Percentiles rank a stretch among this genome's conserved stretches.
Conservation (phyloP, 2,797 vertebrate genomes). For the Chelidonichthys spinosus region DNA sequence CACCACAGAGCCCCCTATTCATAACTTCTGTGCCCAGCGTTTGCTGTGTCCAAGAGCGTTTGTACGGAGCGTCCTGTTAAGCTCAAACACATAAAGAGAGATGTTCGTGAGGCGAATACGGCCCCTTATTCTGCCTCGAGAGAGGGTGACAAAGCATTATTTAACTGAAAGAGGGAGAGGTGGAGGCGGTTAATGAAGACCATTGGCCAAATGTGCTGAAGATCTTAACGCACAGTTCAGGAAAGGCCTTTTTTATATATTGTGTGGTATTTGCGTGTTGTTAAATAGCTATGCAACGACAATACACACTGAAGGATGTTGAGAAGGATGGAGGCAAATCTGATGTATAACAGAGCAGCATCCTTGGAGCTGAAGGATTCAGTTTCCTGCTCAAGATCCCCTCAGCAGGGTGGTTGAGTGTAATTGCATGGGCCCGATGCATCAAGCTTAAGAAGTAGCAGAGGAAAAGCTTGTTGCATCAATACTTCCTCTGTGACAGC, state of each 20-base stretch:
- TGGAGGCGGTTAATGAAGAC: conserved; percentile 32
- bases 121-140: conserved; percentile 42
- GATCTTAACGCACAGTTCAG: conserved; percentile 18
- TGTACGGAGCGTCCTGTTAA: conserved; percentile 74
- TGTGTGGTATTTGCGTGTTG: not conserved
- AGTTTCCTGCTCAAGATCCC: not conserved
- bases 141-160: conserved; percentile 71
- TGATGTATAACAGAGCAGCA: not conserved
- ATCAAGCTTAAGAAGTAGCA: not conserved
- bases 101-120: conserved; percentile 78
- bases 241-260: not conserved
- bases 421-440: not conserved
- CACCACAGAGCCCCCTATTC: conserved; percentile 76
- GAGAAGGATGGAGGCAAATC: not conserved
- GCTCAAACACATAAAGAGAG: conserved; percentile 61
- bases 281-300: too few relatives aligned
- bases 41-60: conserved; percentile 72
- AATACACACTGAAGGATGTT: not conserved
- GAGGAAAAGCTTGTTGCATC: not conserved
- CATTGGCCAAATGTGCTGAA: conserved; percentile 34
- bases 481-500: too few relatives aligned
- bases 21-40: conserved; percentile 53
- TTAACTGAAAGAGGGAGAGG: conserved; percentile 49
- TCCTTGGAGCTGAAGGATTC: not conserved
- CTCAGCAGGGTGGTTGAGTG: not conserved